A percentile compares a stretch with the other conserved stretches of the same genome.
Evolutionary conservation across 2,888 invertebrate genomes (phyloP).

Genomic region (Cephus runcator): DNA sequence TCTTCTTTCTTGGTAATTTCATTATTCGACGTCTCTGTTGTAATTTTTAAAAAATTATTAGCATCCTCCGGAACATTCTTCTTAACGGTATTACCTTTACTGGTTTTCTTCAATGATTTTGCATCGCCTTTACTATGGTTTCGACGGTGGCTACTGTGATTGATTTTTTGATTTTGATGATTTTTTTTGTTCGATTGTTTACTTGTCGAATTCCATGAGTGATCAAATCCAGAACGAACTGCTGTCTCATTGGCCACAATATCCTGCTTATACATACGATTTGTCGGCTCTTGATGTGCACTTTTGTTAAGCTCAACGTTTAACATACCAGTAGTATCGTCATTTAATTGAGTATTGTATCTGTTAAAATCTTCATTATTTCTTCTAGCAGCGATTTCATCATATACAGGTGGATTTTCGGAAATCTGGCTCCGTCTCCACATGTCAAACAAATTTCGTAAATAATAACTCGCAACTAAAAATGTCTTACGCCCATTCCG

Average conservation of each 20-base stretch:
- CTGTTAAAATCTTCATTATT: neutral
- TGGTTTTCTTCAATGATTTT: neutral
- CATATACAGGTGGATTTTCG: neutral
- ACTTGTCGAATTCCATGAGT: neutral
- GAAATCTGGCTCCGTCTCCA: neutral
- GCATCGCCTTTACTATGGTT: neutral
- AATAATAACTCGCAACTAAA: neutral
- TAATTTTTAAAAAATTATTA: neutral
- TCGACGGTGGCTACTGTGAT: neutral
- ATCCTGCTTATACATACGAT: neutral
- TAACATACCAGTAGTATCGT: neutral
- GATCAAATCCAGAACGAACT: neutral
- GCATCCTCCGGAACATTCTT: neutral
- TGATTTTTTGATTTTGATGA: neutral
- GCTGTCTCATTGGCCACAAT: neutral
- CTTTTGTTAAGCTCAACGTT: neutral
- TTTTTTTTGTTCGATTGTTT: neutral
- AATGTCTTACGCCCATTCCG: no score
- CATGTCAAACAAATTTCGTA: neutral
- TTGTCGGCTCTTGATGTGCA: neutral
- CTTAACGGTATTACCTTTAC: neutral
- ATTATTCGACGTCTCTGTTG: neutral
- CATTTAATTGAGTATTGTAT: neutral
- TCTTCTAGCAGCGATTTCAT: neutral
- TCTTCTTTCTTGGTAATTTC: neutral